phyloP scores from a whole-genome alignment of 2,797 vertebrate genomes.

The Halcyon leucocephala region DNA sequence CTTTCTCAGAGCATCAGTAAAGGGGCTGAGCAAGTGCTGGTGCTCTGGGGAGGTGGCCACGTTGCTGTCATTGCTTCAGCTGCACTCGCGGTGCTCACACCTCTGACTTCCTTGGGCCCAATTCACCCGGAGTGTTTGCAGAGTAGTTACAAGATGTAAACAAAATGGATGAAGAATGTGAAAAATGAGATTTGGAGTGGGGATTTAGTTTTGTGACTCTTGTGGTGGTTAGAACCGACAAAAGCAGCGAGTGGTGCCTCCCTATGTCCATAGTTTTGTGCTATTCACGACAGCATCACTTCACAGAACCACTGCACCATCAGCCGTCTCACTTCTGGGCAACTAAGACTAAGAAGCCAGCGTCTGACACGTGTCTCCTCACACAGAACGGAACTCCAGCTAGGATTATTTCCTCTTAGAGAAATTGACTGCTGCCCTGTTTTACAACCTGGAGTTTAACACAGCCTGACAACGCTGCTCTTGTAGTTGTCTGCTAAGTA shows the following conservation, averaged over 20 bases:
- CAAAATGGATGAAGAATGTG: neutral
- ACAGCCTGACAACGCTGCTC: neutral
- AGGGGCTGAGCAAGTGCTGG: neutral
- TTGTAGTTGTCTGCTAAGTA: neutral
- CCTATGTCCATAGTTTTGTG: neutral
- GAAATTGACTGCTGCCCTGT: neutral
- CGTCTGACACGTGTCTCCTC: neutral
- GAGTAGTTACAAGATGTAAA: neutral
- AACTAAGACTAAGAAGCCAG: neutral
- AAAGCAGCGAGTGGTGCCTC: neutral
- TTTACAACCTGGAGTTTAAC: conserved; percentile 3
- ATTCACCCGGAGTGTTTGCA: neutral
- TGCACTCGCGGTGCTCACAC: no score
- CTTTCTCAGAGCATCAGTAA: neutral
- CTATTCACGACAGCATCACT: neutral
- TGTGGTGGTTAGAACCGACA: neutral
- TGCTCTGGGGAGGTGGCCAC: fast-evolving
- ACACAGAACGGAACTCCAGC: neutral
- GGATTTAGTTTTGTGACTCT: neutral
- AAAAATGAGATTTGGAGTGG: neutral
- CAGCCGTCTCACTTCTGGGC: neutral
- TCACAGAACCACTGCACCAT: neutral
- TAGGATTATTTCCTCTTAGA: neutral
- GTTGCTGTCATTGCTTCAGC: neutral
- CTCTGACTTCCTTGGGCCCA: neutral